phyloP scores from a whole-genome alignment of 2,888 invertebrate species.

The Gymnoscelis rufifasciata region DNA sequence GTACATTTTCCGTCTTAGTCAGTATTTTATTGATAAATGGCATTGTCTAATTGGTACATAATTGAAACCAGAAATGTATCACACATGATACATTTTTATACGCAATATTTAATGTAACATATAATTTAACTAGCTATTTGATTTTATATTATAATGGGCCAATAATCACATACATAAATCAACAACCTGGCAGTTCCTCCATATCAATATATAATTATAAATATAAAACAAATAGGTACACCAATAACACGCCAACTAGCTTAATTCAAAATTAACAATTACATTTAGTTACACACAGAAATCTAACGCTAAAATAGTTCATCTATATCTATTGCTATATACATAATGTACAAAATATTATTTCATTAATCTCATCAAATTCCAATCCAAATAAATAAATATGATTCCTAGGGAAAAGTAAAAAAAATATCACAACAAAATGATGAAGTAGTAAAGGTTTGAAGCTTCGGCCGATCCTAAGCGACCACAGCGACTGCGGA shows the following conservation, averaged over 20 bases:
- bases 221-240: conserved; percentile 47
- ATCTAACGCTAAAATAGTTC: conserved; percentile 52
- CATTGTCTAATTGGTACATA: background rate
- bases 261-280: conserved; percentile 45
- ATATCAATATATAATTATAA: conserved; percentile 37
- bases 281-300: conserved; percentile 54
- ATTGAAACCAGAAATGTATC: conserved; percentile 10
- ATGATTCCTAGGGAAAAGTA: background rate
- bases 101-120: background rate
- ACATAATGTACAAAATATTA: conserved; percentile 67
- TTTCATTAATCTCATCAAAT: conserved; percentile 28
- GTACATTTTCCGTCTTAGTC: too few species aligned
- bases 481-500: too few species aligned
- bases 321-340: conserved; percentile 65
- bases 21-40: background rate
- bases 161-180: conserved; percentile 15
- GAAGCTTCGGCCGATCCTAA: too few species aligned
- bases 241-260: conserved; percentile 41
- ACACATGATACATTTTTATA: conserved; percentile 16
- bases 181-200: conserved; percentile 36
- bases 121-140: background rate
- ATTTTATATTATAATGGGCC: conserved; percentile 10
- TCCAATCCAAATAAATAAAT: conserved; percentile 11
- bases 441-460: conserved; percentile 4
- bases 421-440: background rate